Conservation (phyloP, 2,113 vertebrate genomes). For the Orycteropus afer region DNA sequence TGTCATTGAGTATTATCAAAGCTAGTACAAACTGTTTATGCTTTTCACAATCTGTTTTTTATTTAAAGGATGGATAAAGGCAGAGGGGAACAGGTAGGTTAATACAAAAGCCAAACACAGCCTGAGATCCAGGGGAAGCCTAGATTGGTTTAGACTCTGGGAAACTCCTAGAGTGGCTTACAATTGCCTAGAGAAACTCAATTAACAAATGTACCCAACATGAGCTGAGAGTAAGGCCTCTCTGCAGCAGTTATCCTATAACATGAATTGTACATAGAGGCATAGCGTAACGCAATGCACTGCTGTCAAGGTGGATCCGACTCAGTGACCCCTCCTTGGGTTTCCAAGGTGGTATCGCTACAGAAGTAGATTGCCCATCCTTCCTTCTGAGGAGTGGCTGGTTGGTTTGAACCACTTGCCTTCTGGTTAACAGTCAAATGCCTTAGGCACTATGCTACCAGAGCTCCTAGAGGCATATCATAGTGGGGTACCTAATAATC, state of each 20-base stretch:
- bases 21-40: neutral
- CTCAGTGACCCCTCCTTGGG: too few species aligned
- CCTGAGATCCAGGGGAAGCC: neutral
- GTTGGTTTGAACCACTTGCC: too few species aligned
- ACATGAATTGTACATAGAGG: neutral
- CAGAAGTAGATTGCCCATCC: too few species aligned
- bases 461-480: too few species aligned
- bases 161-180: neutral
- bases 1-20: neutral
- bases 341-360: too few species aligned
- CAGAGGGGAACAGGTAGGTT: neutral
- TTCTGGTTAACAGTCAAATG: too few species aligned
- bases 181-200: neutral
- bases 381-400: too few species aligned
- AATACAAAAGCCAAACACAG: neutral
- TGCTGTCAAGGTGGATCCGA: too few species aligned
- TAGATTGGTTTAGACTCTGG: neutral
- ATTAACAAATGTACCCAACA: neutral
- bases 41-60: neutral
- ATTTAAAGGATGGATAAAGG: neutral
- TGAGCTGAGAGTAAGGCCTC: neutral
- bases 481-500: neutral
- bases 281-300: too few species aligned
- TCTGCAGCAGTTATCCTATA: neutral
- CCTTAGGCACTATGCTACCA: too few species aligned